These are phyloP conservation scores for Drosophila incognita DNA, from an alignment of 2,888 invertebrate species.

Conservation along the genomic window DNA sequence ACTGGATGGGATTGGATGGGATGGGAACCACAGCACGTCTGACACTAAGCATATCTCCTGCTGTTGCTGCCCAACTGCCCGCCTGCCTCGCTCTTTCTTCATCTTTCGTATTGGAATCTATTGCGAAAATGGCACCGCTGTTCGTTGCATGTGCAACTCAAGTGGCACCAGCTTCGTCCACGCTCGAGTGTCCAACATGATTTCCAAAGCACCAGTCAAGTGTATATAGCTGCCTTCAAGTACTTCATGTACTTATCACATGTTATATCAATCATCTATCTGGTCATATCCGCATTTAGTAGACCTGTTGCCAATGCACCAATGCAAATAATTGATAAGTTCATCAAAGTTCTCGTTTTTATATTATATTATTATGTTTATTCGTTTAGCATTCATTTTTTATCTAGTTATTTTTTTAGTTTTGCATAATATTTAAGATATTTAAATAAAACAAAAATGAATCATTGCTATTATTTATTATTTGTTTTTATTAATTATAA, in stretches of 20 bases:
- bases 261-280: too few species aligned
- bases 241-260: slow-evolving; percentile 28
- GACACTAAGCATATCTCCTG: slow-evolving; percentile 9
- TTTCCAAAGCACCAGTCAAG: slow-evolving; percentile 45
- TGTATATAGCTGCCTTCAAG: slow-evolving; percentile 28
- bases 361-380: neutral
- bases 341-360: slow-evolving; percentile 50
- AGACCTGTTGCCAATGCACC: slow-evolving; percentile 31
- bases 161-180: slow-evolving; percentile 49
- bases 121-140: slow-evolving; percentile 66
- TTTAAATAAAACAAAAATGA: neutral
- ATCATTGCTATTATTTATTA: neutral
- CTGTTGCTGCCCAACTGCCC: neutral
- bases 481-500: neutral
- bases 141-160: slow-evolving; percentile 31
- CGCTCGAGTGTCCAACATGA: slow-evolving; percentile 72
- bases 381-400: neutral
- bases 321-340: slow-evolving; percentile 65
- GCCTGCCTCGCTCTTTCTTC: neutral
- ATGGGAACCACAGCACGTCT: slow-evolving; percentile 52
- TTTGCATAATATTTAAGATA: neutral
- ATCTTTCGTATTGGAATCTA: slow-evolving; percentile 47
- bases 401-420: neutral
- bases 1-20: neutral
- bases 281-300: slow-evolving; percentile 44